Evolutionary conservation across 2,797 vertebrate species (phyloP).

Genomic region (Mallotus villosus): DNA sequence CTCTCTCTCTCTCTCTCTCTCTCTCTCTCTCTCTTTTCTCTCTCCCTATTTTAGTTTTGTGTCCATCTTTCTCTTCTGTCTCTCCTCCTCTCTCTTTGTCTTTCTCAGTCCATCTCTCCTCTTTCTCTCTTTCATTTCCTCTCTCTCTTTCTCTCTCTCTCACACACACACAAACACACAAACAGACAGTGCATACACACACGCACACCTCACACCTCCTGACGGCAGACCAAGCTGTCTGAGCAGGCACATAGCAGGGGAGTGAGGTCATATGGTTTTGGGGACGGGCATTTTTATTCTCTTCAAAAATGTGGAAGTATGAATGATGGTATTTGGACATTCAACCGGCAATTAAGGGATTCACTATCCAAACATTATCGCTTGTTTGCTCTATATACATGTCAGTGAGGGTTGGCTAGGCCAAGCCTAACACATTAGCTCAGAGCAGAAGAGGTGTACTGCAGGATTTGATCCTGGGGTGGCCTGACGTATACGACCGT

Average conservation of each 20-base stretch:
- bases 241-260: constrained; percentile 15
- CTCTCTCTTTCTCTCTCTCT: constrained; percentile 19
- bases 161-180: not conserved
- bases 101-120: not conserved
- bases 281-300: constrained; percentile 14
- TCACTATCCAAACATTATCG: constrained; percentile 63
- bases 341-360: constrained; percentile 61
- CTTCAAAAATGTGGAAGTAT: constrained; percentile 41
- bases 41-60: constrained; percentile 22
- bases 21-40: not conserved
- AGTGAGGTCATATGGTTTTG: constrained; percentile 15
- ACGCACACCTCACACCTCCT: constrained; percentile 16
- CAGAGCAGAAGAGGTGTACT: constrained; percentile 35
- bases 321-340: constrained; percentile 55
- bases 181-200: not conserved
- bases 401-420: constrained; percentile 46
- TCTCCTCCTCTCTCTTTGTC: constrained; percentile 36
- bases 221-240: constrained; percentile 3
- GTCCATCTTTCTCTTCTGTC: constrained; percentile 42
- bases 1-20: constrained; percentile 33
- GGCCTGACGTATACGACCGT: constrained; percentile 23
- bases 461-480: constrained; percentile 43
- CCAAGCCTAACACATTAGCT: constrained; percentile 69
- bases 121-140: constrained; percentile 26
- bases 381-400: constrained; percentile 57